phyloP scores from a whole-genome alignment of 2,888 invertebrate species.

The Macrosoma leucophasiata region DNA sequence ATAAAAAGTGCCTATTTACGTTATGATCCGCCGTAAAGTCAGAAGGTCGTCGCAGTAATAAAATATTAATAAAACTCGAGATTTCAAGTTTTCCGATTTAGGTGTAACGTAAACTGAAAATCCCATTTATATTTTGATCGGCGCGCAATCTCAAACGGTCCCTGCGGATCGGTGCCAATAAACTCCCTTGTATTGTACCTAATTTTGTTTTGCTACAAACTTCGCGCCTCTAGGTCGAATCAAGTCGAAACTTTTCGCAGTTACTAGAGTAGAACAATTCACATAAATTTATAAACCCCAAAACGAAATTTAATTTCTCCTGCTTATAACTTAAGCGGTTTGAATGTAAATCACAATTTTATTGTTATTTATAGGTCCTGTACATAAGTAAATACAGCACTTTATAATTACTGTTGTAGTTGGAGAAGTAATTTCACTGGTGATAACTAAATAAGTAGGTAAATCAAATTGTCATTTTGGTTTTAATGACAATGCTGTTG shows the following conservation, averaged over 20 bases:
- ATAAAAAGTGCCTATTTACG: too few species aligned
- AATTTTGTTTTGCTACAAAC: conserved; percentile 59
- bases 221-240: conserved; percentile 41
- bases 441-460: too few species aligned
- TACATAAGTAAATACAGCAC: too few species aligned
- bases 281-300: conserved; percentile 52
- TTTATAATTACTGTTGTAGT: too few species aligned
- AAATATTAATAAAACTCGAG: conserved; percentile 45
- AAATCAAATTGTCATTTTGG: too few species aligned
- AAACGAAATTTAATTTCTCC: conserved; percentile 47
- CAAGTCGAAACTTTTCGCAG: conserved; percentile 50
- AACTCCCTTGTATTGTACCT: conserved; percentile 46
- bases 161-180: conserved; percentile 40
- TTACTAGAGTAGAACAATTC: conserved; percentile 49
- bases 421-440: too few species aligned
- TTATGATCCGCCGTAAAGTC: too few species aligned
- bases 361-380: too few species aligned
- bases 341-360: too few species aligned
- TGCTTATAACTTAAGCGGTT: too few species aligned
- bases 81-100: conserved; percentile 40
- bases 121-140: conserved; percentile 51
- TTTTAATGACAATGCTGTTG: too few species aligned
- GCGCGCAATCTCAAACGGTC: conserved; percentile 36
- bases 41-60: conserved; percentile 38
- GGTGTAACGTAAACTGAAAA: conserved; percentile 43